Conservation (phyloP, 2,888 invertebrate genomes). For the Dexiosoma caninum region DNA sequence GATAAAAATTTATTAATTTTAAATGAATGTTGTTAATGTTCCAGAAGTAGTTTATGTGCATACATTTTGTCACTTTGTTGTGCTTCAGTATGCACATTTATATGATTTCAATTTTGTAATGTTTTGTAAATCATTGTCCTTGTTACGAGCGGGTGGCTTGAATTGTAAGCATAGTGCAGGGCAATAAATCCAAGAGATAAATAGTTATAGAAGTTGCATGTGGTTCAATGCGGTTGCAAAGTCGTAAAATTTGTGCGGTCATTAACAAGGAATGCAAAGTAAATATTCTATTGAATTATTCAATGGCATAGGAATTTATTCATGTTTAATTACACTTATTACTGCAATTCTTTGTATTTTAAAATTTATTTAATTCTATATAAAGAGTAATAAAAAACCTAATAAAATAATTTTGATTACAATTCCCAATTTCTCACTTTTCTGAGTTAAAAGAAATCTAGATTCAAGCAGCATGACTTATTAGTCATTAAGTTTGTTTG, state of each 20-base stretch:
- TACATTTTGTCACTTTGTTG: neutral
- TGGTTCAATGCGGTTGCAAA: slow-evolving; percentile 31
- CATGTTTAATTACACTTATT: neutral
- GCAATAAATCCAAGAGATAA: slow-evolving; percentile 55
- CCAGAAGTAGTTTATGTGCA: neutral
- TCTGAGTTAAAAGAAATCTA: no score
- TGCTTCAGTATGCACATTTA: slow-evolving; percentile 10
- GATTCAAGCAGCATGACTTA: no score
- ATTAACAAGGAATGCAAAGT: neutral
- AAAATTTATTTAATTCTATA: no score
- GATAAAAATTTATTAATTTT: slow-evolving; percentile 18
- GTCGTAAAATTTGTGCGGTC: neutral
- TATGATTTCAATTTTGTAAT: slow-evolving; percentile 46
- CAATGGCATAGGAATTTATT: neutral
- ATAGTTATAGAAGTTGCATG: slow-evolving; percentile 40
- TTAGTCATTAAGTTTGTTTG: no score
- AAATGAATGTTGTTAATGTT: slow-evolving; percentile 6
- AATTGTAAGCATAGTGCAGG: slow-evolving; percentile 9
- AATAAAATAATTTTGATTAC: no score
- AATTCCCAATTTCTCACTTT: no score
- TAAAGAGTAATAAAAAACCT: no score
- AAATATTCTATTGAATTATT: neutral
- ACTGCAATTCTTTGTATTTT: neutral
- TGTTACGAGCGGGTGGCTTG: neutral
- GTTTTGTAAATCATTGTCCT: slow-evolving; percentile 21